A percentile compares a stretch with the other conserved stretches of the same genome.
Conservation (phyloP, 2,888 invertebrate genomes). For the Chymomyza caudatula region DNA sequence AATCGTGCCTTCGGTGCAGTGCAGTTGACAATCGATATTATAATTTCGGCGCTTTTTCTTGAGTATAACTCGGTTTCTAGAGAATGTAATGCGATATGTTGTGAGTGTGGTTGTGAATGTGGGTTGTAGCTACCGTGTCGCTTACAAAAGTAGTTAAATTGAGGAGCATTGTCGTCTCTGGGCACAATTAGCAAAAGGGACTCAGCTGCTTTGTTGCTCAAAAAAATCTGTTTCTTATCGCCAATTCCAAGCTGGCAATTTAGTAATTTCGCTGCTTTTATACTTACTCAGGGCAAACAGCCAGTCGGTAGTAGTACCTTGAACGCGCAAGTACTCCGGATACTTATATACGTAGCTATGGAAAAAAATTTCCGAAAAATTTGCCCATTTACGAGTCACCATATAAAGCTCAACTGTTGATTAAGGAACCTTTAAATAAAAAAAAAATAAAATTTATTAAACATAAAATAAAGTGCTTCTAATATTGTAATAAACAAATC, state of each 20-base stretch:
- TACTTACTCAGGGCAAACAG: neutral
- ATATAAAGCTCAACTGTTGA: too few relatives aligned
- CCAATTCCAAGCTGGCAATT: neutral
- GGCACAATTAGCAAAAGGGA: neutral
- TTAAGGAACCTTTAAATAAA: neutral
- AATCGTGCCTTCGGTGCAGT: slow-evolving; percentile 47
- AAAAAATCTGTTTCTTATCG: slow-evolving; percentile 39
- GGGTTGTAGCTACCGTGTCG: neutral
- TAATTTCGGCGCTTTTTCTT: neutral
- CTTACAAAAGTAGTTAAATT: neutral
- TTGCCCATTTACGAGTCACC: too few relatives aligned
- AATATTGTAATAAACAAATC: too few relatives aligned
- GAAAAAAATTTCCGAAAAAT: neutral
- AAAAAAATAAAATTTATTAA: too few relatives aligned
- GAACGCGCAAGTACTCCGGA: neutral
- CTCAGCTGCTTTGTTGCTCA: slow-evolving; percentile 24
- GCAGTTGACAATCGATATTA: slow-evolving; percentile 37
- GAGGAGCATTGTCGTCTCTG: neutral
- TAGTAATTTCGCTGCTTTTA: neutral
- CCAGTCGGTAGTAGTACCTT: neutral
- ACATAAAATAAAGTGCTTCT: too few relatives aligned
- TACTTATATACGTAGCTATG: neutral
- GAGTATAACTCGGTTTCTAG: neutral
- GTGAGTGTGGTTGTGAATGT: too few relatives aligned
- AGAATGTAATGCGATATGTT: too few relatives aligned